Evolutionary conservation across 1,140 invertebrate species (phyloP).

Genomic region (Drosophila watanabei): DNA sequence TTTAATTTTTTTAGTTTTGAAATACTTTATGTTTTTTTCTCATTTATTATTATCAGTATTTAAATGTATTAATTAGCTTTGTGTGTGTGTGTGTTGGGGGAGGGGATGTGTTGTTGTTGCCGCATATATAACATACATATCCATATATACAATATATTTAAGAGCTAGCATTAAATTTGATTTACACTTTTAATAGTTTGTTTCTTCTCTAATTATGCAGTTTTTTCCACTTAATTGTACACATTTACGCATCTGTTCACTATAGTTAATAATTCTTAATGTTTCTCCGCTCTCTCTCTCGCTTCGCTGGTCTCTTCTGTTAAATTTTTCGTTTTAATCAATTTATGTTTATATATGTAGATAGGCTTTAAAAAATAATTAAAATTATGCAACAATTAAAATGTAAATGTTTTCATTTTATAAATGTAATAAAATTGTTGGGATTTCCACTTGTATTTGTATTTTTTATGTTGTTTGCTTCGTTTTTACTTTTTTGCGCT

Average conservation of each 20-base stretch:
- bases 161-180: constrained; percentile 78
- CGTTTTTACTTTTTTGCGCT: constrained; percentile 35
- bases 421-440: constrained; percentile 85
- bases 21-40: constrained; percentile 74
- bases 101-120: constrained; percentile 62
- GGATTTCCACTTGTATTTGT: no score
- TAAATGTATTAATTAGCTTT: constrained; percentile 78
- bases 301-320: constrained; percentile 25
- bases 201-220: constrained; percentile 65
- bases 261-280: constrained; percentile 50
- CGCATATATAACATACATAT: constrained; percentile 79
- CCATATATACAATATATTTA: constrained; percentile 77
- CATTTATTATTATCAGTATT: constrained; percentile 64
- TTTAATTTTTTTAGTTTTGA: constrained; percentile 56
- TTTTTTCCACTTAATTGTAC: constrained; percentile 45
- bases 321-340: constrained; percentile 60
- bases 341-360: constrained; percentile 56
- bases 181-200: constrained; percentile 83
- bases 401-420: constrained; percentile 84
- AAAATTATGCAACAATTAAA: constrained; percentile 85
- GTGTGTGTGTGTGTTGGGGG: constrained; percentile 40
- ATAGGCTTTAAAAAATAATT: constrained; percentile 80
- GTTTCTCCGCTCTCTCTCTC: constrained; percentile 19
- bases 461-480: constrained; percentile 33
- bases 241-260: constrained; percentile 49